Evolutionary conservation across 2,113 vertebrate species (phyloP), one percentile per base, ranked within the genome.

Genomic region (Reinhardtius hippoglossoides): DNA sequence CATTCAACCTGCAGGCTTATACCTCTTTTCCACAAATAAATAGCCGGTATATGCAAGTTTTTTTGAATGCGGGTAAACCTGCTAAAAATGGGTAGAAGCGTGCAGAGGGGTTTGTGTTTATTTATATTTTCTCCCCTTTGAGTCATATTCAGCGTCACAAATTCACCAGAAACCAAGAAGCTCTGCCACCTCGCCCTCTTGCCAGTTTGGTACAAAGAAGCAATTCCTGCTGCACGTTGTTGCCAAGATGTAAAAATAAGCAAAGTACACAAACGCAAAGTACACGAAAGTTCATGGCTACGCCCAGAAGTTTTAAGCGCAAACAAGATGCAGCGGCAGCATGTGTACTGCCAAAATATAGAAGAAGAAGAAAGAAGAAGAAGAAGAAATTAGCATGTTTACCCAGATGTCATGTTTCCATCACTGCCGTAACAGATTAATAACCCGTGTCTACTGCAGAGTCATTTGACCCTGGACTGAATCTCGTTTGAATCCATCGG

Each of bases 1-100:
- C 26, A 74, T 59, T 59, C 60, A 58, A 58, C 46, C 56, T 31
- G 52, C 23, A 44, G 20, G 18, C 57, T 23, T 10, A 20, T 62
- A 40, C 37, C 10, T 12, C 40, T 42, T 42, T 31, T 42, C 40
- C 40, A 42, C 10, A 42, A 42, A 42, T 42, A 42, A 42, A 31
- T 31, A 12, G 40, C 40, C 2, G 40, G 40, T 42, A 42, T 42
- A 3, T 42, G 40, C 40, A 42, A 42, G 35, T 37, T 13, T 42
- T 31, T 42, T 13, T 13, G 2, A 13, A 13, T 9, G 35, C 9
- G 9, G 35, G 35, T 9, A 37, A 13, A 42, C 12, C 12, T 42
- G 40, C 35, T 37, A 37, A 37, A 37, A 37, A 37, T 37, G 35
- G 35, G 1, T 1, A 23, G 35, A 7, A 42, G 40, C 40, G 10